Evolutionary conservation across 1,140 invertebrate species (phyloP), one percentile per base, ranked within the genome.

Genomic region (Dendrolimus kikuchii): DNA sequence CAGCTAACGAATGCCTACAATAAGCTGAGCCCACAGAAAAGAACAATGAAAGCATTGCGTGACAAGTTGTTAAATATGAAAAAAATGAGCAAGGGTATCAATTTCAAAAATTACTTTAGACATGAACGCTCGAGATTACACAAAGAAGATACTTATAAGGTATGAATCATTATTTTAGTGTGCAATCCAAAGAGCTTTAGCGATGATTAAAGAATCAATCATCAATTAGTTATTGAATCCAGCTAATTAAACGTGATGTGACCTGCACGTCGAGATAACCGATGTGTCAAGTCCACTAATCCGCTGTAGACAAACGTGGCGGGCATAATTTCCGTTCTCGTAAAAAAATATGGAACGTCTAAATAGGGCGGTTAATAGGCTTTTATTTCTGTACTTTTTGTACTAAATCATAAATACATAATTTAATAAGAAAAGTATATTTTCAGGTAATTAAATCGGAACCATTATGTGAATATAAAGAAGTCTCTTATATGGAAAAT

Each of bases 61-160:
- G 81, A 68, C 8, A 85, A 82, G 58, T 82, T 85, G 53, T 48
- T 41, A 9, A 82, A 82, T 41, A 74, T 85, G 74, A 82, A 71
- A 42, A 72, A 50, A 53, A 41, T 64, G 10, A 59, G 65, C 0
- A 73, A 72, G 48, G 56, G n/a, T 39, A 59, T 62, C 45, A 53
- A 62, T 36, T 59, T 71, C 4, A 68, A 64, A 46, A 54, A 62
- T 37, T 59, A 56, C 45, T 40, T 64, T n/a, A 55, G 46, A 23
- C 36, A 53, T 43, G 49, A 46, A 9, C 57, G 49, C n/a, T 64
- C 61, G 4, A 60, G 64, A 51, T 59, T 65, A 37, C 49, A 64
- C 8, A 63, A 43, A 8, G 60, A 74, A 45, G 65, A 71, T 56
- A 49, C 56, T 10, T 49, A 38, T 9, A 67, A 67, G 52, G 62